Conservation (phyloP, 2,888 invertebrate species). For the Cecidostiba fungosa region DNA sequence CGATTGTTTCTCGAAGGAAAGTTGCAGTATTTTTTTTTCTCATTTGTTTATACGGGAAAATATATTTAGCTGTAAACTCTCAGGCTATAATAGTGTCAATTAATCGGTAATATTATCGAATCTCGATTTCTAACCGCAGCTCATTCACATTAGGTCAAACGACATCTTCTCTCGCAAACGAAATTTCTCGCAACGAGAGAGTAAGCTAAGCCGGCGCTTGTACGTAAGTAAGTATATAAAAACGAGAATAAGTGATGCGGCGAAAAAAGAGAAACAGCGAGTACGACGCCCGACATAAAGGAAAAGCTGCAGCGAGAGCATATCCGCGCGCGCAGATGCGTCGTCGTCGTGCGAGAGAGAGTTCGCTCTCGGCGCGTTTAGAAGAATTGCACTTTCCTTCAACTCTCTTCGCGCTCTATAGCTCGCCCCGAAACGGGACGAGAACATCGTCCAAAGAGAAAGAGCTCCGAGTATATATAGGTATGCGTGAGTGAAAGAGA, state of each 20-base stretch:
- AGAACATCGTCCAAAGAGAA: neutral
- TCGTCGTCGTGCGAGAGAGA: constrained; percentile 20
- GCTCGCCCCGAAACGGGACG: constrained; percentile 32
- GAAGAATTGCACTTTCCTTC: constrained; percentile 71
- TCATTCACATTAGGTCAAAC: constrained; percentile 23
- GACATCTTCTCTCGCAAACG: neutral
- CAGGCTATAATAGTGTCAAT: neutral
- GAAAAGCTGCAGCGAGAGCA: constrained; percentile 46
- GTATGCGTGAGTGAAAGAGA: constrained; percentile 34
- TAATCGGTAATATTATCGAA: constrained; percentile 10
- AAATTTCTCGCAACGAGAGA: constrained; percentile 26
- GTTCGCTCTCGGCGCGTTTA: constrained; percentile 31
- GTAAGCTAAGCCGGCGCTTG: neutral
- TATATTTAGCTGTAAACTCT: too few relatives aligned
- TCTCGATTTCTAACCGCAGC: constrained; percentile 47
- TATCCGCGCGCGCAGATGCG: constrained; percentile 40
- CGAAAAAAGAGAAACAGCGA: constrained; percentile 1
- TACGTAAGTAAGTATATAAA: neutral
- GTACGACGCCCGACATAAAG: constrained; percentile 27
- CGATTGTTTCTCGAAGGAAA: constrained; percentile 42
- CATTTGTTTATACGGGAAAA: neutral
- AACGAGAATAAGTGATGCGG: neutral
- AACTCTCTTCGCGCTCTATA: constrained; percentile 64
- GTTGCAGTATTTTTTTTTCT: constrained; percentile 6
- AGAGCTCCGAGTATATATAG: neutral